A percentile compares a stretch with the other conserved stretches of the same genome.
Evolutionary conservation across 30 jellyfish, hydroid and myxozoan species (phyloP).

Genomic region (Hydra vulgaris): DNA sequence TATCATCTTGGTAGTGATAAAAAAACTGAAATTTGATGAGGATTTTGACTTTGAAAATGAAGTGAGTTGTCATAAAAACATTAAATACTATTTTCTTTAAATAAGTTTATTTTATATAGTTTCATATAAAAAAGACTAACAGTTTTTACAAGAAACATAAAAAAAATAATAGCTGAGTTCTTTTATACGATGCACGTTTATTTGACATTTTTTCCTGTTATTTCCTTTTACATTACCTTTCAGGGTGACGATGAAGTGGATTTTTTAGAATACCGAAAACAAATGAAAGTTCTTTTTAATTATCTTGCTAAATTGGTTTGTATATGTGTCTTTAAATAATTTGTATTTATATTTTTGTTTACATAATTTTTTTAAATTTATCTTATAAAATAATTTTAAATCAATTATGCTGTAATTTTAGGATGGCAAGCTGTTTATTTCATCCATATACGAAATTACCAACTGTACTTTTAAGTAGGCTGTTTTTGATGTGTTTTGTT

Average conservation of each 20-base stretch:
- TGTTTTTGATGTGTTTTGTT: neutral
- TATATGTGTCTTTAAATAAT: neutral
- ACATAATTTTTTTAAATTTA: neutral
- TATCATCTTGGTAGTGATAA: slow-evolving; percentile 44
- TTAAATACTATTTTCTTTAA: no score
- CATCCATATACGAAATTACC: slow-evolving; percentile 35
- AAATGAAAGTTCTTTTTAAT: slow-evolving; percentile 70
- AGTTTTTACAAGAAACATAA: no score
- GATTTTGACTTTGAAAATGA: slow-evolving; percentile 67
- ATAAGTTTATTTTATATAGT: no score
- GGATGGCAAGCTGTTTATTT: slow-evolving; percentile 59
- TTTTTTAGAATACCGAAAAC: slow-evolving; percentile 81
- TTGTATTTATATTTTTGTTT: neutral
- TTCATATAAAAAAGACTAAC: no score
- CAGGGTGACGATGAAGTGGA: slow-evolving; percentile 88
- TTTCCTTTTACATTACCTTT: neutral
- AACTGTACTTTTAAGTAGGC: slow-evolving; percentile 47
- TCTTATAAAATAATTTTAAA: no score
- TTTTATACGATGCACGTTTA: no score
- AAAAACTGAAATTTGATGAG: slow-evolving; percentile 72
- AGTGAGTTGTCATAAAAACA: slow-evolving; percentile 31
- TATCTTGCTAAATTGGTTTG: slow-evolving; percentile 71
- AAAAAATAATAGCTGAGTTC: no score
- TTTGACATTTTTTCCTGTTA: no score
- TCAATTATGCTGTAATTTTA: slow-evolving; percentile 8